These are phyloP conservation scores for Larimichthys polyactis DNA, from an alignment of 2,113 vertebrate species.

Conservation along the genomic window DNA sequence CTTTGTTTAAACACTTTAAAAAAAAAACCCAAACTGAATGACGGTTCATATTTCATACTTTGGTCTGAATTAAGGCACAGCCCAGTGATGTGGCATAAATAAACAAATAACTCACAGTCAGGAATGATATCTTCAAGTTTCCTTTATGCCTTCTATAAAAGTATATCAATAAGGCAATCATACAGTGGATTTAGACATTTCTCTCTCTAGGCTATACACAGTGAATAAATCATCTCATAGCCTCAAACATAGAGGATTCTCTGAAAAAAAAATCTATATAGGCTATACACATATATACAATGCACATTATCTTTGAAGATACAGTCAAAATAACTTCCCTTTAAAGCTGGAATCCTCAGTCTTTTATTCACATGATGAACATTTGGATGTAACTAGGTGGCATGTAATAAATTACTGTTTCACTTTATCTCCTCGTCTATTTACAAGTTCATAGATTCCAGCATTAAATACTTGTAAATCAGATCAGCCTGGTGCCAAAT, in stretches of 20 bases:
- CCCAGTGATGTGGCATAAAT: constrained; percentile 13
- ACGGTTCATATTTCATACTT: background rate
- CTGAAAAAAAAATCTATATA: constrained; percentile 88
- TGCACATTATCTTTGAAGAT: constrained; percentile 87
- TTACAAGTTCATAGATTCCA: constrained; percentile 90
- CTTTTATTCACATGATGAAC: constrained; percentile 75
- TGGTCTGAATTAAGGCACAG: constrained; percentile 7
- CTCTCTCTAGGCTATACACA: constrained; percentile 84
- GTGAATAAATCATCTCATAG: constrained; percentile 93
- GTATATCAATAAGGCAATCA: constrained; percentile 93
- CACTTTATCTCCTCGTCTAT: constrained; percentile 88
- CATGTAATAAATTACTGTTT: constrained; percentile 94
- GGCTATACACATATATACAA: constrained; percentile 88
- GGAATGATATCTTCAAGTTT: constrained; percentile 86
- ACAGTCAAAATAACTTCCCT: constrained; percentile 84
- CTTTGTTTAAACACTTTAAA: background rate
- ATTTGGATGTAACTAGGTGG: constrained; percentile 76
- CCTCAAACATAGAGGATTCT: constrained; percentile 88
- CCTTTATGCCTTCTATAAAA: constrained; percentile 93
- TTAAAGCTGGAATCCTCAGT: constrained; percentile 87
- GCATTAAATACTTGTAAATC: constrained; percentile 93
- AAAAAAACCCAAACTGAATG: background rate
- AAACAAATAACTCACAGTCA: constrained; percentile 86
- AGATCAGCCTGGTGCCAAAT: constrained; percentile 85
- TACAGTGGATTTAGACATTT: constrained; percentile 92